Evolutionary conservation across 2,888 invertebrate species (phyloP).

Genomic region (Metacarcinus magister): DNA sequence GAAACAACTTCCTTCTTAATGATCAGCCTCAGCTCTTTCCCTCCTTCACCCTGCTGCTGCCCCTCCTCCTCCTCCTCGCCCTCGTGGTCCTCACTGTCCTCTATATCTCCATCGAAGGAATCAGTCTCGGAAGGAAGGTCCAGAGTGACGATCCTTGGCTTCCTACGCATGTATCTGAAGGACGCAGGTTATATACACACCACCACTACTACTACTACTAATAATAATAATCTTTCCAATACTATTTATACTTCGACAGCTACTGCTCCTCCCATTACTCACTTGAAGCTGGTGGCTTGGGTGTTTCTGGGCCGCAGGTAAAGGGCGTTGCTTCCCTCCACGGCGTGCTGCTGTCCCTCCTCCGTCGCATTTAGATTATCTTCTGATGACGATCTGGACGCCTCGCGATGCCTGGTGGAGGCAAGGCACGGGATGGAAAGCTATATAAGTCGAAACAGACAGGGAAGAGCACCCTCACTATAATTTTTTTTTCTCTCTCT

Average conservation of each 20-base stretch:
- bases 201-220: not conserved
- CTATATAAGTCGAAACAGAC: not conserved
- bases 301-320: not conserved
- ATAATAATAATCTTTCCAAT: not conserved
- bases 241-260: not conserved
- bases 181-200: not conserved
- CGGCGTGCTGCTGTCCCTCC: slow-evolving; percentile 16
- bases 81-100: slow-evolving; percentile 26
- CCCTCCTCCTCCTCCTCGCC: not conserved
- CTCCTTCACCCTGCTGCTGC: not conserved
- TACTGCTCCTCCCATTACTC: not conserved
- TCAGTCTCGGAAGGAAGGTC: slow-evolving; percentile 72
- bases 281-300: slow-evolving; percentile 70
- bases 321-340: not conserved
- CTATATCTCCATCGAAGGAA: not conserved
- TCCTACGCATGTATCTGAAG: slow-evolving; percentile 91
- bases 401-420: not conserved
- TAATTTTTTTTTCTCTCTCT: not conserved
- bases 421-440: not conserved
- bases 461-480: not conserved
- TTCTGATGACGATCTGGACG: slow-evolving; percentile 46
- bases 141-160: slow-evolving; percentile 92
- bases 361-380: not conserved
- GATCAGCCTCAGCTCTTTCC: slow-evolving; percentile 53
- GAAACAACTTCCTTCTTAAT: not conserved